Base-by-base conservation (phyloP, 2,888 invertebrate species). In the Ophion ventricosus region DNA sequence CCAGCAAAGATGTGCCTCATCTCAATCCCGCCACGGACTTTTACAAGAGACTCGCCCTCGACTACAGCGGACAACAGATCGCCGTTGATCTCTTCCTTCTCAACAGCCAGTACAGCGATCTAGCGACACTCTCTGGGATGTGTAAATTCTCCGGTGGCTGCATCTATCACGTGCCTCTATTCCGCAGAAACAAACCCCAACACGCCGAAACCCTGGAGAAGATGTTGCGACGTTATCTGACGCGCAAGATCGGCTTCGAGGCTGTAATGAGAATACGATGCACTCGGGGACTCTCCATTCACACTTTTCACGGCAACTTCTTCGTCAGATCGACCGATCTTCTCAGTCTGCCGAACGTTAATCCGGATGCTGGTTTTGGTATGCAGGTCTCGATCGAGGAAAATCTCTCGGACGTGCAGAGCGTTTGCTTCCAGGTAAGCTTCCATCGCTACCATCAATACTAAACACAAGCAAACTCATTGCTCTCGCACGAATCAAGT, bases 291-390 rank as follows among this genome's bases (percentile, higher is more conserved):
- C 94, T 99, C 80, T 95, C 98, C 35, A 98, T 99, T 90, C 99
- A 99, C 94, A 98, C 99, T 91, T 99, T 99, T 96, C 99, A 99
- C 94, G 99, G 99, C 59, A 99, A 99, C 94, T 99, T 99, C 95
- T 99, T 99, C 94, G 99, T 99, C 72, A 96, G 99, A 3, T 99
- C 99, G 0, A 99, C 99, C 3, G 99, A 99, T 94, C 95, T 99
- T 78, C 94, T 99, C 80, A 98, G 98, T 14, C 94, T 99, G 88
- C 99, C 99, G 57, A 99, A 99, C 94, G 97, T 99, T 82, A 99
- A 99, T 92, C 99, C 99, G 0, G 99, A 99, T 94, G 97, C 98
- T 5, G 99, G 98, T 23, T 99, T 98, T 93, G 99, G 98, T 70
- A 99, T 99, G 97, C 99, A 99, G 94, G 96, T 99, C 85, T 96